Percentiles rank a stretch among this genome's conserved stretches.
Conservation (phyloP, 2,888 invertebrate genomes). For the Bursaphelenchus okinawaensis region DNA sequence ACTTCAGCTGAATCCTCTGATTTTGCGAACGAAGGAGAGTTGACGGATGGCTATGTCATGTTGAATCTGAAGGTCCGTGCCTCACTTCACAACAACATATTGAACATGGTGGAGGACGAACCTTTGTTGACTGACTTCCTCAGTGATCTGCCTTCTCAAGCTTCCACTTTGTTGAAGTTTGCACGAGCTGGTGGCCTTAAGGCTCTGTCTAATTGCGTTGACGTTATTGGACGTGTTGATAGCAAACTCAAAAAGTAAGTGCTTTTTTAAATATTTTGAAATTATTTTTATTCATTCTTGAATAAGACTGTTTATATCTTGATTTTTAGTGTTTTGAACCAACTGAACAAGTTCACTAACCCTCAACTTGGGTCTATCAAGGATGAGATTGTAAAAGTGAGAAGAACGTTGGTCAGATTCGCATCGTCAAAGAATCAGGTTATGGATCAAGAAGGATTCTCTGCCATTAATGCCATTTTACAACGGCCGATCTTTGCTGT, state of each 20-base stretch:
- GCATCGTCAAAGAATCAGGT: neutral
- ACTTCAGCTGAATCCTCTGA: neutral
- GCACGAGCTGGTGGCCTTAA: slow-evolving; percentile 8
- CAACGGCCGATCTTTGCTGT: neutral
- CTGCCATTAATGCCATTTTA: neutral
- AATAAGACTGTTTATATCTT: too few species aligned
- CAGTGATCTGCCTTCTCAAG: neutral
- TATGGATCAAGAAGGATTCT: slow-evolving; percentile 41
- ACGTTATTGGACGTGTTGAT: slow-evolving; percentile 8
- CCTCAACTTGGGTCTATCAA: neutral
- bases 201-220: neutral
- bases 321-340: neutral
- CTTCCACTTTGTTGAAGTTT: slow-evolving; percentile 20
- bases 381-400: neutral
- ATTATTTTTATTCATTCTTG: neutral
- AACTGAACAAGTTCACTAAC: neutral
- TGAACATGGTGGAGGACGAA: slow-evolving; percentile 5
- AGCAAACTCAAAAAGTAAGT: slow-evolving; percentile 4
- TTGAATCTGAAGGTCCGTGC: slow-evolving; percentile 12
- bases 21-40: slow-evolving; percentile 8
- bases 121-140: slow-evolving; percentile 14
- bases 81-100: slow-evolving; percentile 3
- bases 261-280: neutral
- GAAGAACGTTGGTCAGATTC: neutral
- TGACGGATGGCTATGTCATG: slow-evolving; percentile 20